Evolutionary conservation across 2,797 vertebrate species (phyloP), one percentile per base, ranked within the genome.

Genomic region (Propithecus deckenii): DNA sequence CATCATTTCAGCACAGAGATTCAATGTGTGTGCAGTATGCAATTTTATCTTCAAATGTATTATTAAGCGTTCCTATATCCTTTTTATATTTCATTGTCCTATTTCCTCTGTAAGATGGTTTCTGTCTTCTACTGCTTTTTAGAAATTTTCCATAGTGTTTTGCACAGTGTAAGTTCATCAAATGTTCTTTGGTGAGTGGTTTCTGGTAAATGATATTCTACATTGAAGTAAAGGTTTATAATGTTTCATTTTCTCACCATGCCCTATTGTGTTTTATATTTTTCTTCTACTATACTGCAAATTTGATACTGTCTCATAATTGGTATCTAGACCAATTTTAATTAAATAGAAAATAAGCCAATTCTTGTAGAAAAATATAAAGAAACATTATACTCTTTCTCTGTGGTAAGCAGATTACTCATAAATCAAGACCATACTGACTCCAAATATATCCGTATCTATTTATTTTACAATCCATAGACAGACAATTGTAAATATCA

Each of bases 301-400:
- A 18, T 38, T 76, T 91, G 41, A 91, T 4, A 61, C 14, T 87
- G 28, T 78, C 7, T 93, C 11, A 30, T 80, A 92, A 79, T 48
- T 93, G n/a, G 11, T 83, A 30, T 89, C 28, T 76, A 46, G 11
- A 75, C n/a, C 12, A 76, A 86, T 86, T 89, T 86, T 76, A 92
- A 89, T 92, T 95, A 92, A 95, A 32, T n/a, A 86, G 13, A 32
- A 86, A 86, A 92, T 28, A 17, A 86, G 57, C 71, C 14, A 63
- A 46, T 65, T 79, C 32, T 81, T 89, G 35, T 43, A 76, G 28
- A 52, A 57, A 91, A 86, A 52, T 76, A 35, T 48, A 85, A 89
- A 78, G 18, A 65, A 75, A 59, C 23, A 59, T 59, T 50, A 22
- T 59, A 63, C 57, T 93, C 28, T 83, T 86, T 81, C 23, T 15